Conservation (phyloP, 2,113 vertebrate species). For the Anser cygnoides region DNA sequence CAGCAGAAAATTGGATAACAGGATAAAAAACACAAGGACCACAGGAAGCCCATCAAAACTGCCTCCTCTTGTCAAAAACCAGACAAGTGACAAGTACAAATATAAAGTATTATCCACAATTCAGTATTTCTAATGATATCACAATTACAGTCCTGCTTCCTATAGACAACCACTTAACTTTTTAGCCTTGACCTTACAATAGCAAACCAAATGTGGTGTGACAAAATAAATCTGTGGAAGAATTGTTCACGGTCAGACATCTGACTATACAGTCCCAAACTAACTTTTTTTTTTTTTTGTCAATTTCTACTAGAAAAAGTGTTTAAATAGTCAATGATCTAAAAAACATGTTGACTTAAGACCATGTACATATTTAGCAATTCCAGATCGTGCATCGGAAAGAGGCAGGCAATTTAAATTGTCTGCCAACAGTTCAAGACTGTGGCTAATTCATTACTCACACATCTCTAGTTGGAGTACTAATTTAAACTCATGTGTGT, state of each 20-base stretch:
- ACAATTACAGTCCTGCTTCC: conserved; percentile 69
- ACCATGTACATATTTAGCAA: conserved; percentile 35
- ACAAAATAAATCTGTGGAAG: conserved; percentile 71
- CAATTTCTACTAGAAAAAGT: neutral
- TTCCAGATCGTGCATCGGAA: conserved; percentile 50
- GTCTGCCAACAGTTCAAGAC: conserved; percentile 73
- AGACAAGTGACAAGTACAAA: conserved; percentile 79
- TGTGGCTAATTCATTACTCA: conserved; percentile 80
- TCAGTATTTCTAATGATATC: conserved; percentile 77
- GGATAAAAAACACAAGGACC: conserved; percentile 82
- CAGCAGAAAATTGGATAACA: conserved; percentile 85
- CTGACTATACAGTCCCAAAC: conserved; percentile 40
- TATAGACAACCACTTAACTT: conserved; percentile 61
- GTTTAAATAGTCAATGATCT: conserved; percentile 47
- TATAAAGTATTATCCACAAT: conserved; percentile 78
- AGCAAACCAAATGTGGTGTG: conserved; percentile 61
- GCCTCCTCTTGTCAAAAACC: conserved; percentile 78
- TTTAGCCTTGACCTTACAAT: conserved; percentile 55
- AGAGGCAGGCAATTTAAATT: conserved; percentile 76
- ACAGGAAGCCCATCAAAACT: conserved; percentile 79
- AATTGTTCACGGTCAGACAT: conserved; percentile 63
- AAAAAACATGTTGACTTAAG: conserved; percentile 59
- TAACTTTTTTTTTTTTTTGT: neutral
- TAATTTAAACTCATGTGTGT: conserved; percentile 80
- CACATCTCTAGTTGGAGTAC: conserved; percentile 73